Evolutionary conservation across 2,888 invertebrate genomes (phyloP).

Genomic region (Myopa testacea): DNA sequence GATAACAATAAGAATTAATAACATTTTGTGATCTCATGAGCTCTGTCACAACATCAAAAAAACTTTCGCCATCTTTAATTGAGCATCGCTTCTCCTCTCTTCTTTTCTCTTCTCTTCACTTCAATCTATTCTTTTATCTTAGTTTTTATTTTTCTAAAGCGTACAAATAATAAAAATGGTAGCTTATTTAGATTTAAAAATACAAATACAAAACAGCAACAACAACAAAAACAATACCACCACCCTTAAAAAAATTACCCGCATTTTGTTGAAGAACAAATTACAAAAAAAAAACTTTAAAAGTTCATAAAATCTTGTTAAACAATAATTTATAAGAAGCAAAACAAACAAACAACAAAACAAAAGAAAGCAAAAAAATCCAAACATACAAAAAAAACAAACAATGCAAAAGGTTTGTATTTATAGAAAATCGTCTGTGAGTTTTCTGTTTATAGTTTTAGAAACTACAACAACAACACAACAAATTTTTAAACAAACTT

Average conservation of each 20-base stretch:
- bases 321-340: not conserved
- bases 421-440: constrained; percentile 52
- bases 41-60: too few species aligned
- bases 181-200: not conserved
- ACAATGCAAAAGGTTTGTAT: constrained; percentile 45
- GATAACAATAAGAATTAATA: too few species aligned
- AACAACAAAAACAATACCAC: not conserved
- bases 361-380: constrained; percentile 1
- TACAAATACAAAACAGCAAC: not conserved
- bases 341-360: not conserved
- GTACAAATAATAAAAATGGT: constrained; percentile 45
- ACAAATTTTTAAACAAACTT: not conserved
- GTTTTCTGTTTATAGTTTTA: constrained; percentile 50
- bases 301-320: not conserved
- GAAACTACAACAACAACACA: constrained; percentile 38
- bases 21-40: too few species aligned
- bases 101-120: not conserved
- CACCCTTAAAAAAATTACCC: not conserved
- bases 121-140: constrained; percentile 12
- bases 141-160: constrained; percentile 44
- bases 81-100: not conserved
- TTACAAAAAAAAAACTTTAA: constrained; percentile 8
- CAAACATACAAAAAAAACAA: constrained; percentile 26
- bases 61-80: not conserved
- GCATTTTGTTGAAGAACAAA: not conserved